These are phyloP conservation scores for Otocyon megalotis DNA, from an alignment of 2,113 vertebrate species.

Conservation along the genomic window DNA sequence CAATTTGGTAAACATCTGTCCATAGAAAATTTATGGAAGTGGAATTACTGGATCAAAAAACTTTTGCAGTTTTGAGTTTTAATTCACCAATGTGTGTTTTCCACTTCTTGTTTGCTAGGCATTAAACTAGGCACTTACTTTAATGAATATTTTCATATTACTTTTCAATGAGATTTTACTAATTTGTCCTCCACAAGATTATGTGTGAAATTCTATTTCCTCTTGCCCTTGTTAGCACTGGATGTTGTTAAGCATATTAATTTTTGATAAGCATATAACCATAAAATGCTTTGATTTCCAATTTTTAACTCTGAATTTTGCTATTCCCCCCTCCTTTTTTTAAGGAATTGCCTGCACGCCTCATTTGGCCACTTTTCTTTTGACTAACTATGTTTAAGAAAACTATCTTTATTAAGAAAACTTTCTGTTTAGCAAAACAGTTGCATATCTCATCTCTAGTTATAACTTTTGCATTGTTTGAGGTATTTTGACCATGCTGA, in stretches of 20 bases:
- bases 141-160: slow-evolving; percentile 5
- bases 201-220: neutral
- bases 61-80: neutral
- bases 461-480: neutral
- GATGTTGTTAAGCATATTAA: neutral
- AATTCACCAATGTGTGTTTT: neutral
- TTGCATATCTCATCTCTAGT: neutral
- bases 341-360: neutral
- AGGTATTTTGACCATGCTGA: neutral
- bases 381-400: neutral
- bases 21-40: neutral
- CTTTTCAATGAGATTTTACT: neutral
- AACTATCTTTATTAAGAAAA: neutral
- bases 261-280: neutral
- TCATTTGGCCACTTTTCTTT: neutral
- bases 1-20: neutral
- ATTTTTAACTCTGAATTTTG: neutral
- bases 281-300: slow-evolving; percentile 6
- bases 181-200: neutral
- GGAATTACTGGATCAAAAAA: neutral
- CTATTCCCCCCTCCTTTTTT: neutral
- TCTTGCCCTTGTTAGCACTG: neutral
- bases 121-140: neutral
- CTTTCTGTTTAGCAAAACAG: neutral
- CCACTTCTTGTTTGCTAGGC: neutral